These are phyloP conservation scores for Ahaetulla prasina DNA, from an alignment of 2,113 vertebrate genomes.

Conservation along the genomic window DNA sequence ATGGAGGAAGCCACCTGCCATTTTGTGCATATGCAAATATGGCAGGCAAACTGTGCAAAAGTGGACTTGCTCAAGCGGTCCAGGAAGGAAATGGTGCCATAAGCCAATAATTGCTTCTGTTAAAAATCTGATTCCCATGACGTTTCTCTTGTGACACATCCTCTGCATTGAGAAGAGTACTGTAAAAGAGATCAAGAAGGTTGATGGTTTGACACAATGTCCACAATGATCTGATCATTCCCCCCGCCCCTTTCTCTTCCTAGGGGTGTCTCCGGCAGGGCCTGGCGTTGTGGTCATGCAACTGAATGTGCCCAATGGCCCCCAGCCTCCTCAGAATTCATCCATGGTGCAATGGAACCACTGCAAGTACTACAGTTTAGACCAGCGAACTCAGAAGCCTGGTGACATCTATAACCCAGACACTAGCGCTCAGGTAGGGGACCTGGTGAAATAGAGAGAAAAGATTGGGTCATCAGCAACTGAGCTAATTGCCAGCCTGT, in stretches of 20 bases:
- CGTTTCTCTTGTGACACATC: not conserved
- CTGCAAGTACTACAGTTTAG: constrained; percentile 97
- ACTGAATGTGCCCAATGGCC: constrained; percentile 90
- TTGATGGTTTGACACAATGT: not conserved
- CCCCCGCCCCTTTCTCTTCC: constrained; percentile 19
- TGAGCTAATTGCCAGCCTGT: not conserved
- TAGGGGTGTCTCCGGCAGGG: constrained; percentile 88
- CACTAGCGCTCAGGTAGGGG: constrained; percentile 80
- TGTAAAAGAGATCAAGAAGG: not conserved
- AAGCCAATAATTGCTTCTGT: not conserved
- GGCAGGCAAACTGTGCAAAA: not conserved
- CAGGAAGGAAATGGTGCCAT: not conserved
- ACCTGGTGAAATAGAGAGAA: not conserved
- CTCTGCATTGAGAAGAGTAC: not conserved
- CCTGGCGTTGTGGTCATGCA: constrained; percentile 97
- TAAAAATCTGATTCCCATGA: not conserved
- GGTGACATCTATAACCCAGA: constrained; percentile 89
- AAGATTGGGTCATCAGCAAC: too few species aligned
- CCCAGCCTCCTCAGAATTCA: constrained; percentile 81
- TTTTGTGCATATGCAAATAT: not conserved
- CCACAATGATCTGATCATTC: not conserved
- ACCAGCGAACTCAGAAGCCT: constrained; percentile 90
- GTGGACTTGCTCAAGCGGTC: not conserved
- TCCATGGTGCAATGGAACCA: constrained; percentile 96
- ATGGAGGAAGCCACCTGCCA: not conserved